Percentiles rank a stretch among this genome's conserved stretches.
Evolutionary conservation across 1,140 invertebrate species (phyloP).

Genomic region (Leptinotarsa undecemlineata): DNA sequence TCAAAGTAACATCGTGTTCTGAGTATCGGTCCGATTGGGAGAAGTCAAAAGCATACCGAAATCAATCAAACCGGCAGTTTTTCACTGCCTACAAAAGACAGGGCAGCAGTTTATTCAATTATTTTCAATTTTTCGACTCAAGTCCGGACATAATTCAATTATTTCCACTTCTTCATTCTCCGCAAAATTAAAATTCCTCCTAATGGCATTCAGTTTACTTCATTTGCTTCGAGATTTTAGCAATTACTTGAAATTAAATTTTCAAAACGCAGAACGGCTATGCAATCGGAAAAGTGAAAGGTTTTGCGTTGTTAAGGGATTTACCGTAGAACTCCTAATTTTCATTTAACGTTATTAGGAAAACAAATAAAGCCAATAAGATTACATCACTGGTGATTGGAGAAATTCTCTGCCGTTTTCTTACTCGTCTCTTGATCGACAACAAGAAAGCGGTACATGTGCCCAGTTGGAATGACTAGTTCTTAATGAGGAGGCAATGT

Average conservation of each 20-base stretch:
- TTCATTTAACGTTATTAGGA: too few relatives aligned
- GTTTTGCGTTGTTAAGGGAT: neutral
- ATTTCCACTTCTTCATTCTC: conserved; percentile 19
- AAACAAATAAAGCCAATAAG: too few relatives aligned
- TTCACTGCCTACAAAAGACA: neutral
- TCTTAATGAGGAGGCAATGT: too few relatives aligned
- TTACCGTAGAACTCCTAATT: too few relatives aligned
- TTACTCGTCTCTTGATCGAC: too few relatives aligned
- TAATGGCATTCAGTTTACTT: conserved; percentile 25
- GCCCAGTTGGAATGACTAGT: too few relatives aligned
- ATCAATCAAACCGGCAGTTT: neutral
- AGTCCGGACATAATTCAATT: conserved; percentile 20
- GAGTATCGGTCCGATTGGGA: too few relatives aligned
- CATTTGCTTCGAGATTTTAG: conserved; percentile 23
- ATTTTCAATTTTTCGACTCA: conserved; percentile 12
- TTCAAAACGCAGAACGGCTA: neutral
- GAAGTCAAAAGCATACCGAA: neutral
- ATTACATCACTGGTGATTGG: too few relatives aligned
- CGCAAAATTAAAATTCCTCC: conserved; percentile 21
- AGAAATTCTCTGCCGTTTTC: too few relatives aligned
- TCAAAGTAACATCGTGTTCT: too few relatives aligned
- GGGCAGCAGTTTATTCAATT: conserved; percentile 12
- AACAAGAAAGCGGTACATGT: too few relatives aligned
- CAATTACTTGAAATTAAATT: conserved; percentile 21
- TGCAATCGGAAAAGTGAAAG: conserved; percentile 5